These are phyloP conservation scores for Scylla paramamosain DNA, from an alignment of 1,140 invertebrate genomes.

Conservation along the genomic window DNA sequence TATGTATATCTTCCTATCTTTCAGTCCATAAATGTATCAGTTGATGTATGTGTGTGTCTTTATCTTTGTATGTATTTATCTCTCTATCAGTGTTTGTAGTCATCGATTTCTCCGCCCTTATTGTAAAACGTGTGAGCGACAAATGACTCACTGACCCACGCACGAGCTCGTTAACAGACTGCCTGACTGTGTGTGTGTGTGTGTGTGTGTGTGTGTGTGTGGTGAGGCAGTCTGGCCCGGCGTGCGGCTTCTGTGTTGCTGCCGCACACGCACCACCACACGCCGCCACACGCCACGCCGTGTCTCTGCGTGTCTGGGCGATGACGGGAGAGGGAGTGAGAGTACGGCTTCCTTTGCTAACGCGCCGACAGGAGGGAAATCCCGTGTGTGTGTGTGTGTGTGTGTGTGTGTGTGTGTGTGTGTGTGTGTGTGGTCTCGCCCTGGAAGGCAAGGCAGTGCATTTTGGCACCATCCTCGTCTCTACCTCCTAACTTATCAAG, in stretches of 20 bases:
- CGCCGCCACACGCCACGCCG: not conserved
- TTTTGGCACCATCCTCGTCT: constrained; percentile 40
- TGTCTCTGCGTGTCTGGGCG: not conserved
- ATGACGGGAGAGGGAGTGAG: too few species aligned
- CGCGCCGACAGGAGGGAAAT: not conserved
- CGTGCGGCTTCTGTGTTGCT: not conserved
- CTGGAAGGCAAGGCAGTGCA: constrained; percentile 49
- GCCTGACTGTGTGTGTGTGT: constrained; percentile 2
- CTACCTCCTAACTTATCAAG: constrained; percentile 34
- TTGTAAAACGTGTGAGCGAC: not conserved
- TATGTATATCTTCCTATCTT: too few species aligned
- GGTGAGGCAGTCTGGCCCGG: not conserved
- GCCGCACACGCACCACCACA: not conserved
- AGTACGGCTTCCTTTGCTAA: too few species aligned
- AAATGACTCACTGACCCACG: not conserved
- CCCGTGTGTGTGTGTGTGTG: constrained; percentile 18
- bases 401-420: constrained; percentile 29
- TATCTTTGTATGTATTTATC: too few species aligned
- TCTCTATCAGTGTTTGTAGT: too few species aligned
- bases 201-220: constrained; percentile 20
- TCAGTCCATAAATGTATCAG: too few species aligned
- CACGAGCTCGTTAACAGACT: not conserved
- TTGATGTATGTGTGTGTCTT: too few species aligned
- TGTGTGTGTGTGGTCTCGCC: not conserved
- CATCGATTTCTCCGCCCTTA: too few species aligned